Base-by-base conservation (phyloP, 2,888 invertebrate species). In the Stramonita haemastoma region DNA sequence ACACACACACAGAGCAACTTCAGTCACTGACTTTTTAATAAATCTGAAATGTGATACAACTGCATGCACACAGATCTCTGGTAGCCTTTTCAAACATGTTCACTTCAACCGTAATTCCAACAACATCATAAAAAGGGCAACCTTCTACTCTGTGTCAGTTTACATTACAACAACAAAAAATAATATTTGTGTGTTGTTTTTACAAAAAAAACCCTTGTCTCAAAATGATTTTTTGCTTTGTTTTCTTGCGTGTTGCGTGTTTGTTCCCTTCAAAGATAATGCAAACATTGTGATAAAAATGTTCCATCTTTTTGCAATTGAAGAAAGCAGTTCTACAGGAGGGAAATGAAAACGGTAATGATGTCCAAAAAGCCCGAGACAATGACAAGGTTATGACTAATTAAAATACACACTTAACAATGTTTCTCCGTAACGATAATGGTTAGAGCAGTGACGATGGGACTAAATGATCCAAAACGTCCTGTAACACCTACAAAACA, bases 11-110 rank as follows among this genome's bases (percentile, higher is more conserved):
- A 77, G 11, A 77, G 77, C n/a, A 77, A 60, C 22, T 83, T 83
- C 81, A 46, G 81, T 46, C 46, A 26, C 36, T n/a, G 81, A 26
- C 81, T 83, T 83, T 83, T 83, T 83, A 83, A 83, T 83, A 46
- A 83, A 83, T 83, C 81, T 83, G 81, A 46, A 29, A 83, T 26
- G 81, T 46, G 81, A 83, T 79, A 79, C 77, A 34, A 15, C 19
- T 79, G 77, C 17, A 79, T 79, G 77, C 26, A 79, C 32, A 32
- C 77, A 79, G 77, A 79, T 79, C n/a, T 73, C 73, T 26, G 73
- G 26, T 26, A 34, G 34, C 77, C 32, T 73, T 79, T 79, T 19
- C 77, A 79, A 79, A 79, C 77, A 79, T 79, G 15, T 79, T 32
- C 73, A n/a, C 26, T 5, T 34, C 29, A 79, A 32, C 77, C 15